phyloP scores from a whole-genome alignment of 2,888 invertebrate species.

The Ellobium chinense region DNA sequence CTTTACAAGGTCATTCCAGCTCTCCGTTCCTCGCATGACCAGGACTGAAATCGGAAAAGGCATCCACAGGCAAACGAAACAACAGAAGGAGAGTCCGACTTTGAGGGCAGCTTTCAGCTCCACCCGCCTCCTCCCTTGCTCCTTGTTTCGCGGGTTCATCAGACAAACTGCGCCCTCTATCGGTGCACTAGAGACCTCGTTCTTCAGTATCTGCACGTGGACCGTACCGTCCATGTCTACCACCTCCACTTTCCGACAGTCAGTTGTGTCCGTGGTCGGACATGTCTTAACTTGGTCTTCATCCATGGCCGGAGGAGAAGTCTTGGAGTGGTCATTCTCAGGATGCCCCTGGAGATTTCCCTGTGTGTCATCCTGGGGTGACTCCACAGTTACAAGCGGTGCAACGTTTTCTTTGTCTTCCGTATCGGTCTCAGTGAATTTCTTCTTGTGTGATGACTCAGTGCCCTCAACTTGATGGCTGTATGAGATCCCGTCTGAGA shows the following conservation, averaged over 20 bases:
- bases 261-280: too few relatives aligned
- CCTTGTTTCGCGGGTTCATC: conserved; percentile 62
- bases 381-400: too few relatives aligned
- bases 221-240: conserved; percentile 65
- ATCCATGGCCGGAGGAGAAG: too few relatives aligned
- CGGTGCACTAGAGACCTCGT: background rate
- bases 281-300: too few relatives aligned
- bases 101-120: conserved; percentile 68
- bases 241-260: conserved; percentile 49
- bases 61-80: conserved; percentile 45
- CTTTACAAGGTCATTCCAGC: background rate
- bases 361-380: too few relatives aligned
- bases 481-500: too few relatives aligned
- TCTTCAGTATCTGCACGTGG: conserved; percentile 40
- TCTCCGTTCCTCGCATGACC: conserved; percentile 1
- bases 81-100: conserved; percentile 54
- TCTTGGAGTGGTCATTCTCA: too few relatives aligned
- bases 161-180: conserved; percentile 69
- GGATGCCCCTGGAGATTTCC: too few relatives aligned
- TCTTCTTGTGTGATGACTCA: too few relatives aligned
- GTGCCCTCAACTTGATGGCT: too few relatives aligned
- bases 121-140: conserved; percentile 64
- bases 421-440: too few relatives aligned
- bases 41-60: conserved; percentile 43
- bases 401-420: too few relatives aligned